phyloP scores from a whole-genome alignment of 2,113 vertebrate species.

The Bubo blakistoni region DNA sequence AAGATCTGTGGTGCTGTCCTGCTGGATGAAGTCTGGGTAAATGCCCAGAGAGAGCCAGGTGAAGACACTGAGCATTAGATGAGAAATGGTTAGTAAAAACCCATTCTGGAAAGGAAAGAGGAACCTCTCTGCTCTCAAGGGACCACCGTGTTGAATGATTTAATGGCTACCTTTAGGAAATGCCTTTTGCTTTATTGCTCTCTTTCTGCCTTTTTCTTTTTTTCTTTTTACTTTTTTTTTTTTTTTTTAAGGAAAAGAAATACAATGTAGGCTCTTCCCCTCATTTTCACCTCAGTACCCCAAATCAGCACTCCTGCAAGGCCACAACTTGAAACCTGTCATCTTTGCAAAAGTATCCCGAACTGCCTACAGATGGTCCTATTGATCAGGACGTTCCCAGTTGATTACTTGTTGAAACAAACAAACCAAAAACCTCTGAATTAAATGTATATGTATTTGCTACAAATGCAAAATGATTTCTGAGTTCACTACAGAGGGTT shows the following conservation, averaged over 20 bases:
- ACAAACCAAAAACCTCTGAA: background rate
- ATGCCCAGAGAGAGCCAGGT: conserved; percentile 62
- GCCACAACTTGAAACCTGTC: background rate
- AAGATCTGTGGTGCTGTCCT: conserved; percentile 14
- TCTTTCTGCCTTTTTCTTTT: background rate
- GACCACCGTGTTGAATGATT: conserved; percentile 76
- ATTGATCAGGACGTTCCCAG: background rate
- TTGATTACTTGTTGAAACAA: rapidly evolving
- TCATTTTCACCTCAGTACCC: background rate
- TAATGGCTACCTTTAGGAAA: conserved; percentile 83
- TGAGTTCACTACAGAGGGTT: background rate
- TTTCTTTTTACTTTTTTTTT: background rate
- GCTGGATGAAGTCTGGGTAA: conserved; percentile 20
- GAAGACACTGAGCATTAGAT: conserved; percentile 67
- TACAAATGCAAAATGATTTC: background rate
- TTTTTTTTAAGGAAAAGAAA: conserved; percentile 4
- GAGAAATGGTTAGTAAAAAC: conserved; percentile 64
- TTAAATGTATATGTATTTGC: rapidly evolving
- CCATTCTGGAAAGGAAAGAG: conserved; percentile 72
- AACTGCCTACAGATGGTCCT: background rate
- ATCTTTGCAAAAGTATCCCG: background rate
- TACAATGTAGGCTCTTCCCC: conserved; percentile 8
- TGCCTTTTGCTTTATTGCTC: conserved; percentile 76
- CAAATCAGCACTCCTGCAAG: background rate
- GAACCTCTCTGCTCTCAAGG: conserved; percentile 42